Evolutionary conservation across 2,113 vertebrate species (phyloP), one percentile per base, ranked within the genome.

Genomic region (Sardina pilchardus): DNA sequence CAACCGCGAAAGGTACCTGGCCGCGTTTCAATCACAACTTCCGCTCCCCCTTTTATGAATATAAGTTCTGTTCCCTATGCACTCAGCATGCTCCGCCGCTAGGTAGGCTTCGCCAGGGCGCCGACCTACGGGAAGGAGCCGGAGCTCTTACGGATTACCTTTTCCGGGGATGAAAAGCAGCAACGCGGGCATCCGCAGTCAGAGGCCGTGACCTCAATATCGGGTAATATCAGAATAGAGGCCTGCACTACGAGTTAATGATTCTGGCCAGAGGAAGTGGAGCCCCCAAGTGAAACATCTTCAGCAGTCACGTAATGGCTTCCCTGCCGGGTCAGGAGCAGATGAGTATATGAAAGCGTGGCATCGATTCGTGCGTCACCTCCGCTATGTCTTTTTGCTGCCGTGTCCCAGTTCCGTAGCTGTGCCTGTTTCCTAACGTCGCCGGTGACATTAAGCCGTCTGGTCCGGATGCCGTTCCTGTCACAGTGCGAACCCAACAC

Each of bases 11-110:
- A 67, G 59, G 24, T 34, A 34, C 12, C 63, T 71, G 63, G 63
- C 63, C 12, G 63, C 34, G 63, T 71, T 71, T 71, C 63, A 71
- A 71, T 71, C 63, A 71, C 63, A 71, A 71, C 63, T 71, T 30
- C 24, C 59, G n/a, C 59, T 26, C 59, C 59, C 59, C 26, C 59
- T 67, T 14, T 71, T 71, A 71, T 71, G 63, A 71, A 71, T 71
- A 71, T 30, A 71, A 71, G n/a, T 16, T 71, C 63, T 71, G 63
- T 71, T 71, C 26, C 26, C n/a, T 34, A 10, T 10, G 14, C 63
- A 71, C 63, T 71, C 26, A 71, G 26, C 34, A 9, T 8, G 63
- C 10, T 71, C 1, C 3, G 63, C 1, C 3, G 63, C 30, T 34
- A 26, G 63, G n/a, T 14, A 71, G 26, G 63, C 26, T 12, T 14